These are phyloP conservation scores for Apostichopus japonicus DNA, from an alignment of 35 echinoderm and acorn worm species.

Conservation along the genomic window DNA sequence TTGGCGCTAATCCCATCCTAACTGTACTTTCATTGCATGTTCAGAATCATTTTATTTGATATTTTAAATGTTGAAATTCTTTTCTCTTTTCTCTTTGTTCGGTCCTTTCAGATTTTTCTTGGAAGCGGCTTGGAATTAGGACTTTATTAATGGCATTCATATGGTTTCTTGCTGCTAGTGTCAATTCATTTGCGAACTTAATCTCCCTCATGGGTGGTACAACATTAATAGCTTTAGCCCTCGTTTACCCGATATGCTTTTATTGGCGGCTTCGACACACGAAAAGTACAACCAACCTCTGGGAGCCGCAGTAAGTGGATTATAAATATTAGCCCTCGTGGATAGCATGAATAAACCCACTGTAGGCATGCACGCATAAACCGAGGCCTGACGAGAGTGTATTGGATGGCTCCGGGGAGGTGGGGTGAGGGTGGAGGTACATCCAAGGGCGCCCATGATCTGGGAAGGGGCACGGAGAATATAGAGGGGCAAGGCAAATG, in stretches of 20 bases:
- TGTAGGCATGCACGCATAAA: no score
- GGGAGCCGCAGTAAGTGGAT: background rate
- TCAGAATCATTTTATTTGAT: no score
- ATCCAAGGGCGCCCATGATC: no score
- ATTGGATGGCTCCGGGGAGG: no score
- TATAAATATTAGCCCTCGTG: background rate
- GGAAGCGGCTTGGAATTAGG: background rate
- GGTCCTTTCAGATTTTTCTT: background rate
- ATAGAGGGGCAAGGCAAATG: no score
- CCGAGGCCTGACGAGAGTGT: no score
- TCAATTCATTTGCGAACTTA: background rate
- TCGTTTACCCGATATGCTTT: slow-evolving; percentile 17
- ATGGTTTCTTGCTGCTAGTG: background rate
- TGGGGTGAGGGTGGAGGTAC: no score
- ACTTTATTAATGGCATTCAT: background rate
- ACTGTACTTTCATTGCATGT: no score
- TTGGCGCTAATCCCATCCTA: no score
- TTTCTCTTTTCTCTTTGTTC: background rate
- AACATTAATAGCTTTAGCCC: background rate
- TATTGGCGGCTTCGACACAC: slow-evolving; percentile 23
- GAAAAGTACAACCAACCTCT: background rate
- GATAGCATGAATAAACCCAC: no score
- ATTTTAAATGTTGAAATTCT: no score
- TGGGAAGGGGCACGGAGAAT: no score
- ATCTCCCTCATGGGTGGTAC: slow-evolving; percentile 31